Conservation (phyloP, 2,888 invertebrate genomes). For the Ditula angustiorana region DNA sequence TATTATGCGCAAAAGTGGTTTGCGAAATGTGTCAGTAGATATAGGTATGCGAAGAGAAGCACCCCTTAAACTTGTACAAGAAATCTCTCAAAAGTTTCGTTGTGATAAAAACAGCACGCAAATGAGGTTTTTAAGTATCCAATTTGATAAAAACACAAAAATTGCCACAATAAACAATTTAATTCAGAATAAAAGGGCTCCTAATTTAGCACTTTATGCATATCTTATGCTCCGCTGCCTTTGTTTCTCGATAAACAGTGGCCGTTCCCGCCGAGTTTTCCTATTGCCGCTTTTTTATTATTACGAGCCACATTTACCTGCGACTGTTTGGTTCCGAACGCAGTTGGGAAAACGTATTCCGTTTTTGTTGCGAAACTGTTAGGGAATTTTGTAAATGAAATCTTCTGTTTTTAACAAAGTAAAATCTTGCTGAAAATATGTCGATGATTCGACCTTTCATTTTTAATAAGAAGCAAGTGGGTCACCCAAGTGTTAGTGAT, state of each 20-base stretch:
- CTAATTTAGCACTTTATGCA: conserved; percentile 83
- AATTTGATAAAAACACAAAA: conserved; percentile 54
- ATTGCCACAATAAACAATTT: conserved; percentile 73
- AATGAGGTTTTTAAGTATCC: too few relatives aligned
- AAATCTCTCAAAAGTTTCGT: too few relatives aligned
- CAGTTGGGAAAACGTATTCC: conserved; percentile 50
- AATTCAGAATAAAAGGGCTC: conserved; percentile 67
- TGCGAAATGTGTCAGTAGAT: too few relatives aligned
- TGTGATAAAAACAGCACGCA: too few relatives aligned
- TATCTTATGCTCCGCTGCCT: conserved; percentile 75
- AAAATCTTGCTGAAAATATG: background rate
- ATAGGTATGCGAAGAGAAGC: too few relatives aligned
- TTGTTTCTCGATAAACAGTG: conserved; percentile 79
- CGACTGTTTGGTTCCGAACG: conserved; percentile 64
- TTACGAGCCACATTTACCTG: conserved; percentile 72
- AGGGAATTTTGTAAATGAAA: conserved; percentile 38
- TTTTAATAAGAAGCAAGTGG: too few relatives aligned
- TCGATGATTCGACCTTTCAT: too few relatives aligned
- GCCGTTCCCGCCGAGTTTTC: conserved; percentile 67
- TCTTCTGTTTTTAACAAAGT: background rate
- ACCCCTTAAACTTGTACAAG: too few relatives aligned
- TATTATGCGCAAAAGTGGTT: too few relatives aligned
- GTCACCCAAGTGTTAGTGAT: too few relatives aligned
- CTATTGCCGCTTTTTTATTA: conserved; percentile 75
- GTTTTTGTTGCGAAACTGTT: conserved; percentile 20